Evolutionary conservation across 2,113 vertebrate species (phyloP).

Genomic region (Aldabrachelys gigantea): DNA sequence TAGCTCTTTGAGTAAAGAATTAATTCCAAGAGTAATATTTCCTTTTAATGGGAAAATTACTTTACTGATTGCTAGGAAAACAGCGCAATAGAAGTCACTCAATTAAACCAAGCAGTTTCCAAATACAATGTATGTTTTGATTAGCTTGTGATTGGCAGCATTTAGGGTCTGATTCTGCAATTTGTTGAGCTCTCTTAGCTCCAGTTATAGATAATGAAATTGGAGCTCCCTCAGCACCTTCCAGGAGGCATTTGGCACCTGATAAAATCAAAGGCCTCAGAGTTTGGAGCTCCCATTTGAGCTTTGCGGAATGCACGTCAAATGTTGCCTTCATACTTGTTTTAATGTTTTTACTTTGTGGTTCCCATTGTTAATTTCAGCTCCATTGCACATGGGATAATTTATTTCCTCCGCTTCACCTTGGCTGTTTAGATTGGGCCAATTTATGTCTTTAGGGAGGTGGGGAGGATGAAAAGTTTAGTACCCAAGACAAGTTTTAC

Average conservation of each 20-base stretch:
- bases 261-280: background rate
- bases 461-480: background rate
- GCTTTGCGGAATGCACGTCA: constrained; percentile 60
- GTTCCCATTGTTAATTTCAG: constrained; percentile 46
- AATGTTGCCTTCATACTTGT: constrained; percentile 50
- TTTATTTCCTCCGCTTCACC: constrained; percentile 46
- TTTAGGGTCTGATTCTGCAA: constrained; percentile 56
- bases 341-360: constrained; percentile 22
- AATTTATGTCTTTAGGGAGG: background rate
- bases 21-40: constrained; percentile 81
- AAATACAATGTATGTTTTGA: constrained; percentile 76
- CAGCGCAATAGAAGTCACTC: constrained; percentile 74
- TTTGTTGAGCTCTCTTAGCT: constrained; percentile 26
- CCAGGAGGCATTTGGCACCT: background rate
- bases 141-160: constrained; percentile 79
- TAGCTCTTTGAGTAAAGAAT: constrained; percentile 80
- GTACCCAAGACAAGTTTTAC: background rate
- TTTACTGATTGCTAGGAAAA: constrained; percentile 73
- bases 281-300: constrained; percentile 44
- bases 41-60: constrained; percentile 79
- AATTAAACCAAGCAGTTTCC: constrained; percentile 76
- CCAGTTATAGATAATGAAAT: background rate
- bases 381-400: constrained; percentile 16
- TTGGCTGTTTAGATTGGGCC: constrained; percentile 14
- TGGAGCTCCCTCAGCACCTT: background rate